phyloP scores from a whole-genome alignment of 2,113 vertebrate species.

The Pomatostomus ruficeps region DNA sequence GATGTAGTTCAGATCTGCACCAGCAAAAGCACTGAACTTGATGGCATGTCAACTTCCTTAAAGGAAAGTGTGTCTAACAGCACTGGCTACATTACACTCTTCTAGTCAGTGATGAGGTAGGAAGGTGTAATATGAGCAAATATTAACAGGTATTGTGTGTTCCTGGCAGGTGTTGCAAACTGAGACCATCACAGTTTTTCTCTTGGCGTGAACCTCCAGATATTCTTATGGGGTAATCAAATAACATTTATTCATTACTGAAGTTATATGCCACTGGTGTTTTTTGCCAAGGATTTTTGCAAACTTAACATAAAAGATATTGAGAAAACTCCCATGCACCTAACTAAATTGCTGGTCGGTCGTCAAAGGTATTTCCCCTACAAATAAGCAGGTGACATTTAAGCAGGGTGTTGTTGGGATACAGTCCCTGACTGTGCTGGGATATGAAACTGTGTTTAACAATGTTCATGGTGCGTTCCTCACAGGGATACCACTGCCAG shows the following conservation, averaged over 20 bases:
- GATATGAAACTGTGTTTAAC: neutral
- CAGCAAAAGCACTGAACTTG: neutral
- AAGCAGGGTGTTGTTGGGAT: neutral
- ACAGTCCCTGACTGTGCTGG: neutral
- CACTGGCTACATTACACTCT: neutral
- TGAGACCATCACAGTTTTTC: neutral
- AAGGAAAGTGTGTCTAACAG: neutral
- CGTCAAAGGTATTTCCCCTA: neutral
- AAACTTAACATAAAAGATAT: neutral
- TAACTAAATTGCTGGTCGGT: fast-evolving
- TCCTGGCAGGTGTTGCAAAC: neutral
- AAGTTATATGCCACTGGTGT: fast-evolving
- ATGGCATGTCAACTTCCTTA: neutral
- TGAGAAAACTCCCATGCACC: neutral
- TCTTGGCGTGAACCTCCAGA: neutral
- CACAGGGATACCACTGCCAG: neutral
- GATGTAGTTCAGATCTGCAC: neutral
- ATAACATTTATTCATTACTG: neutral
- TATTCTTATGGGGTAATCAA: fast-evolving
- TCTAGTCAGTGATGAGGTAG: neutral
- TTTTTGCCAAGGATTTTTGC: neutral
- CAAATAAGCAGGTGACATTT: neutral
- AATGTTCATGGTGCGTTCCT: fast-evolving
- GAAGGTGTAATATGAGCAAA: neutral
- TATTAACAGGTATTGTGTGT: neutral